Evolutionary conservation across 35 echinoderm and acorn worm species (phyloP), one percentile per base, ranked within the genome.

Genomic region (Apostichopus californicus): DNA sequence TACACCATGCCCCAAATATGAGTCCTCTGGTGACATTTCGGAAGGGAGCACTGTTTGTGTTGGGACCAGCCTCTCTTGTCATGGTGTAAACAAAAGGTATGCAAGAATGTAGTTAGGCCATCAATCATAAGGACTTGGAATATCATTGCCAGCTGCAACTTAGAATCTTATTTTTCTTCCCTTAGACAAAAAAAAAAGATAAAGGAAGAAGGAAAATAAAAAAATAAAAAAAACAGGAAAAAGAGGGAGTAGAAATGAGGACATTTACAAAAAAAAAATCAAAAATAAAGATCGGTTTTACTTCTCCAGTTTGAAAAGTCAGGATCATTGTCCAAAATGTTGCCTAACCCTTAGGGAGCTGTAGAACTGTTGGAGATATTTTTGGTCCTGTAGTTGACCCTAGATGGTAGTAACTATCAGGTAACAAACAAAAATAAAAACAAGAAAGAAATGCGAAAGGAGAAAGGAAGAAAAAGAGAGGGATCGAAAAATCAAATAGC

Each of bases 11-110:
- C 71, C 71, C 71, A 75, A 75, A 75, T 75, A 75, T 18, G 15
- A 75, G 21, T 75, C n/a, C 20, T 75, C 71, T 6, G 15, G 71
- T 75, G 71, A n/a, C 71, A 75, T 75, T 75, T 75, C n/a, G 11
- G 17, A 75, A n/a, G 20, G 11, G 17, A 75, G n/a, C 7, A 24
- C 71, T 75, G 71, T 75, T 75, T 75, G 11, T 75, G 71, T 75
- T 75, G 71, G 71, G 11, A 13, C 71, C n/a, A 75, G 71, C 71
- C 71, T 75, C 71, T 75, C 71, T 75, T 58, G 81, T 85, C 81
- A 85, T 85, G 81, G 17, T 85, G 81, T 85, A 85, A 85, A 59
- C 54, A 85, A 25, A 59, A 17, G 81, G 81, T 85, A 85, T 85
- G 81, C 71, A 75, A 75, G 71, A 75, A 75, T 75, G 71, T 75